Evolutionary conservation across 2,888 invertebrate species (phyloP), one percentile per base, ranked within the genome.

Genomic region (Enchytraeus crypticus): DNA sequence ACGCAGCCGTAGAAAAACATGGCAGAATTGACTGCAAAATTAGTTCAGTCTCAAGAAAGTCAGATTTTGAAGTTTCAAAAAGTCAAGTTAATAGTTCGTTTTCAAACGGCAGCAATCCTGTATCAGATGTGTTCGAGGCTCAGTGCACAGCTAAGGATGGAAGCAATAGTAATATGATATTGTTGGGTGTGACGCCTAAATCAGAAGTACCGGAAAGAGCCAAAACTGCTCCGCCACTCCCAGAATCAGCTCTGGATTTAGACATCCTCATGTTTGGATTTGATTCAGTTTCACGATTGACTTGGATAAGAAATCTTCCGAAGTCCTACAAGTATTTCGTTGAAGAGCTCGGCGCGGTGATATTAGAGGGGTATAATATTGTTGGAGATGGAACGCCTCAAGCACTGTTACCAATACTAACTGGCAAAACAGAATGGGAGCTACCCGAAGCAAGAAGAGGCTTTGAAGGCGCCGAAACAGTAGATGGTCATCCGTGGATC

Each of bases 401-500:
- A 30, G 68, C 68, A 0, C 61, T 70, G 21, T 57, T 70, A n/a
- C 70, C 70, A 4, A 67, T 70, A 23, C 58, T 70, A 3, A 68
- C 70, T 18, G 70, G 70, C 4, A 57, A 63, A 5, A 65, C 43
- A 2, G 67, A 67, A 45, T 34, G 27, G 23, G 68, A 70, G 51
- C 59, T 69, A 18, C 69, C 69, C 1, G 68, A 69, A 43, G 57
- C 66, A 11, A 38, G 65, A 23, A 43, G 64, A 18, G 66, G 66
- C 1, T 60, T 62, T 34, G 8, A 75, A 76, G 81, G 45, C 49
- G 85, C 88, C 0, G 78, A 82, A 18, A 84, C 82, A 54, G 85
- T 92, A 0, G 86, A 92, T 75, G 81, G 84, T 0, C 89, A 89
- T 81, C 90, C 91, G 0, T 88, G 92, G 81, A 84, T 92, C 66